Conservation (phyloP, 23 tunicate genomes). For the Corella eumyota region DNA sequence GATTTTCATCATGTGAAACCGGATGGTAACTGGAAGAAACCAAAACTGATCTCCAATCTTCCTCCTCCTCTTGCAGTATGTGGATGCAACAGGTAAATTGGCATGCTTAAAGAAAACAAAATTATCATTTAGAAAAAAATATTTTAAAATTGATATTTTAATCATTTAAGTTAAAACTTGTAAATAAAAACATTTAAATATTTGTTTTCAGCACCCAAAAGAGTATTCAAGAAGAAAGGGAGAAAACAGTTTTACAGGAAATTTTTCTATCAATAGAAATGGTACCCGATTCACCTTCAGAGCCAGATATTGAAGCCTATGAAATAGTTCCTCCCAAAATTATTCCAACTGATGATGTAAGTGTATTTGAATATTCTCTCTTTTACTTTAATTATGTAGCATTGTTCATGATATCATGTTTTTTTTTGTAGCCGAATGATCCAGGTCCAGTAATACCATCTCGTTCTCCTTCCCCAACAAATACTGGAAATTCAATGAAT, state of each 20-base stretch:
- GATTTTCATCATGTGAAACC: conserved; percentile 46
- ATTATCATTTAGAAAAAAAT: background rate
- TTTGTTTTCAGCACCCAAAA: conserved; percentile 59
- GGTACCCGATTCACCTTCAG: conserved; percentile 93
- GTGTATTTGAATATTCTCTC: too few relatives aligned
- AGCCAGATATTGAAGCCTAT: conserved; percentile 85
- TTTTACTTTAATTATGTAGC: background rate
- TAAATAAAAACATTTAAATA: too few relatives aligned
- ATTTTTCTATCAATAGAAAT: conserved; percentile 62
- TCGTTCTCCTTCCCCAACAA: conserved; percentile 25
- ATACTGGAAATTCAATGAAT: conserved; percentile 1
- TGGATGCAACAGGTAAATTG: conserved; percentile 60
- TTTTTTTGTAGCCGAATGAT: conserved; percentile 36
- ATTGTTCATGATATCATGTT: background rate
- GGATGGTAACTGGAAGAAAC: conserved; percentile 52
- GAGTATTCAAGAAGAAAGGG: conserved; percentile 66
- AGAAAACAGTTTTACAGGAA: conserved; percentile 60
- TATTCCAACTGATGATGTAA: conserved; percentile 84
- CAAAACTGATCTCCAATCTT: conserved; percentile 26
- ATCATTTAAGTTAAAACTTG: too few relatives aligned
- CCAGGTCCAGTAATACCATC: conserved; percentile 29
- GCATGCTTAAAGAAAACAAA: background rate
- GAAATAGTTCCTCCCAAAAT: conserved; percentile 73
- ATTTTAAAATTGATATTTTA: too few relatives aligned
- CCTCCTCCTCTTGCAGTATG: conserved; percentile 25